phyloP scores from a whole-genome alignment of 2,113 vertebrate genomes.

The Piprites chloris region DNA sequence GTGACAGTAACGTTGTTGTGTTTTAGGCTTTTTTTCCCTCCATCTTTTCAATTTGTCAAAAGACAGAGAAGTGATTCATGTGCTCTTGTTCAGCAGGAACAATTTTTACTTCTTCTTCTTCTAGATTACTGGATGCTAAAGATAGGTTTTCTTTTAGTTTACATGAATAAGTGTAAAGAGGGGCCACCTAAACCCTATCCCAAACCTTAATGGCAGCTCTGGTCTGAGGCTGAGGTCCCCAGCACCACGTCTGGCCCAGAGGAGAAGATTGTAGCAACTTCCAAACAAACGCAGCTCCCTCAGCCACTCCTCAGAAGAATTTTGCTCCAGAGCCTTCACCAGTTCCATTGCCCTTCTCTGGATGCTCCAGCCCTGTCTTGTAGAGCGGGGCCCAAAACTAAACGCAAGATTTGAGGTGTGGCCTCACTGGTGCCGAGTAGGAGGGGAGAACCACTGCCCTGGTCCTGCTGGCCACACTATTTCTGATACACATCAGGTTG shows the following conservation, averaged over 20 bases:
- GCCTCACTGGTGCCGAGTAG: fast-evolving
- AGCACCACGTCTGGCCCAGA: background rate
- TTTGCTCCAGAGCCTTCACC: background rate
- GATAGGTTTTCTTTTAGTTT: background rate
- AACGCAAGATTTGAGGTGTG: background rate
- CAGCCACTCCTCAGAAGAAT: background rate
- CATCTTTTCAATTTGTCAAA: background rate
- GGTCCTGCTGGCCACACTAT: background rate
- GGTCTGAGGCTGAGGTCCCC: background rate
- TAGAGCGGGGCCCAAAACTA: background rate
- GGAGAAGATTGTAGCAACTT: background rate
- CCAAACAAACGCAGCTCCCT: background rate
- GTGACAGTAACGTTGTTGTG: background rate
- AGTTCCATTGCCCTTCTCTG: background rate
- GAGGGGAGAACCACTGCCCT: background rate
- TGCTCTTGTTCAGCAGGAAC: background rate
- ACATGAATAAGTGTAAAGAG: background rate
- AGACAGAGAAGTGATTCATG: background rate
- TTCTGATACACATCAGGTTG: background rate
- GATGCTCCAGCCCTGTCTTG: background rate
- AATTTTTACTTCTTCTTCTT: background rate
- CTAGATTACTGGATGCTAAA: background rate
- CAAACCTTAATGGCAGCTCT: background rate
- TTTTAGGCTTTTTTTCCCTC: background rate
- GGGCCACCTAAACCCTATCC: background rate